Base-by-base conservation (phyloP, 2,888 invertebrate genomes). In the Oligia strigilis region DNA sequence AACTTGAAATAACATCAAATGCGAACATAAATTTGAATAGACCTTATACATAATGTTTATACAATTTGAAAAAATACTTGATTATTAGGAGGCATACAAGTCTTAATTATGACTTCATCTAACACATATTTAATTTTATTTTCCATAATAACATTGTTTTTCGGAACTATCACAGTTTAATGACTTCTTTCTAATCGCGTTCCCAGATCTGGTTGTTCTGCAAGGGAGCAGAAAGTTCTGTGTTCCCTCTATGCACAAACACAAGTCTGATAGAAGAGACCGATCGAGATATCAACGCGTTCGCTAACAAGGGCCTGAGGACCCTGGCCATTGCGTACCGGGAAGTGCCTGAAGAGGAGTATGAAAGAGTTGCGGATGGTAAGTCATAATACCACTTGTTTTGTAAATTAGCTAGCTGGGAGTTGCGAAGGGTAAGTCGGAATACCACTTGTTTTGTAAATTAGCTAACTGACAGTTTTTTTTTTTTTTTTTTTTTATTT, bases 211-310 rank as follows among this genome's bases (percentile, higher is more conserved):
- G 98, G 97, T 94, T 99, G 62, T 98, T 98, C 87, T 98, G 98
- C 89, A 99, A 99, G 95, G 99, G 99, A 2, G 99, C 99, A 4
- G 99, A 99, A 91, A 98, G 98, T 76, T 97, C 98, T 62, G 97
- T 99, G 2, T 97, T 99, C 82, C 98, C 98, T 0, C 93, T 98
- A n/a, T 98, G 98, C 87, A 94, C 94, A 52, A 93, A 97, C 84
- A 90, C 90, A 0, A 89, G 88, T 9, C 88, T 97, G 85, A 93
- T 97, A 1, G 93, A 95, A 23, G 95, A 96, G 17, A 97, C 97
- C 0, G 95, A 97, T 83, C 92, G 92, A 11, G 97, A 98, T 83
- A 97, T 98, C 11, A 97, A 95, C 74, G 93, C 95, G 52, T 98
- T 98, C 87, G 97, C 98, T 0, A 97, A 97, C 75, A 97, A 97